phyloP scores from a whole-genome alignment of 2,888 invertebrate species.

The Lycophotia porphyrea region DNA sequence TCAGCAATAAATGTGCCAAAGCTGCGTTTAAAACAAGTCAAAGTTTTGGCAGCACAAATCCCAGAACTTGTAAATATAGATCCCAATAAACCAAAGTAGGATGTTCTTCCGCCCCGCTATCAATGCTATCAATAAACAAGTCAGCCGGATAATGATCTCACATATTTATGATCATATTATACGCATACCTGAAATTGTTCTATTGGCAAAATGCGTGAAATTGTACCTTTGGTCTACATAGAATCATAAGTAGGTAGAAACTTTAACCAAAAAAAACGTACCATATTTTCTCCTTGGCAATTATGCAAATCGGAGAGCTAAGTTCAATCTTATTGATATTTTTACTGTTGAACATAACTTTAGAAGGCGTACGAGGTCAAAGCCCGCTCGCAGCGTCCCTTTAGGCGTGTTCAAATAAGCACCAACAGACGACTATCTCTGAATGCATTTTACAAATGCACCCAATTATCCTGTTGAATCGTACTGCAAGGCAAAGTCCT shows the following conservation, averaged over 20 bases:
- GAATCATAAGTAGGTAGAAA: neutral
- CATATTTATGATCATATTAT: conserved; percentile 43
- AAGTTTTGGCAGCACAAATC: neutral
- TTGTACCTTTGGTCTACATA: conserved; percentile 4
- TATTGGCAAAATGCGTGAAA: conserved; percentile 7
- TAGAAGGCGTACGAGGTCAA: neutral
- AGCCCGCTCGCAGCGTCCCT: neutral
- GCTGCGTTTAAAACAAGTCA: neutral
- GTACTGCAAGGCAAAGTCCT: neutral
- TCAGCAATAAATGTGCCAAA: neutral
- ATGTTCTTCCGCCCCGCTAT: neutral
- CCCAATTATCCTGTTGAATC: neutral
- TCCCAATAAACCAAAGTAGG: neutral
- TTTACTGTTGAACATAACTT: neutral
- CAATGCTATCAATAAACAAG: conserved; percentile 48
- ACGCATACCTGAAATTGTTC: conserved; percentile 10
- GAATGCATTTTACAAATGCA: neutral
- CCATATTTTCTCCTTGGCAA: neutral
- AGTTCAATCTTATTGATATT: neutral
- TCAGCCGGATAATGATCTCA: conserved; percentile 40
- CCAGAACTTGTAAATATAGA: neutral
- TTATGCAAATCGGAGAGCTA: neutral
- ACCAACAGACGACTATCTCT: neutral
- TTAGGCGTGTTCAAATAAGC: neutral
- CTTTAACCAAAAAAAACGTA: neutral